A percentile compares a stretch with the other conserved stretches of the same genome.
Conservation (phyloP, 2,797 vertebrate genomes). For the Clarias pachynema region DNA sequence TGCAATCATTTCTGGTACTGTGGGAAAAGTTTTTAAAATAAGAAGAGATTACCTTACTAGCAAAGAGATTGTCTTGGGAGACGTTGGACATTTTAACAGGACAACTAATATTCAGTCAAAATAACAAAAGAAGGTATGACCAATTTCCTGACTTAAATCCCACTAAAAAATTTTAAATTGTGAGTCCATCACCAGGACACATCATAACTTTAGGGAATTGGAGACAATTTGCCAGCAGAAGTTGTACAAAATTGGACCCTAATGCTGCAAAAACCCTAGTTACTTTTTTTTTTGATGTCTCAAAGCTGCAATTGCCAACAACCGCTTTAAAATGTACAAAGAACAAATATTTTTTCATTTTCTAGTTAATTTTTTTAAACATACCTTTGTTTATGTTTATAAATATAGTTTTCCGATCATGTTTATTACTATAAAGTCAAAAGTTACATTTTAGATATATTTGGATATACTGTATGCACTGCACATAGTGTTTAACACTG, state of each 20-base stretch:
- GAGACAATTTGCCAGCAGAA: neutral
- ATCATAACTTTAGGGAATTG: neutral
- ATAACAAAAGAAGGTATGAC: neutral
- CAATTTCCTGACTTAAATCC: neutral
- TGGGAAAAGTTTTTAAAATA: neutral
- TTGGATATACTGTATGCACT: neutral
- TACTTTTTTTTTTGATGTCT: neutral
- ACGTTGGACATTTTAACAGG: neutral
- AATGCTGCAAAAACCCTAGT: neutral
- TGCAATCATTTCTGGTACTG: neutral
- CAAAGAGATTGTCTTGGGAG: neutral
- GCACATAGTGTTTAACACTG: no score
- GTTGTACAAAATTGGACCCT: neutral
- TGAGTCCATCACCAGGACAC: neutral
- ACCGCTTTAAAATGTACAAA: neutral
- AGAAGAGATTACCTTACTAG: neutral
- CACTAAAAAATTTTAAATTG: conserved; percentile 1
- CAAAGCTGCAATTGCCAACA: neutral
- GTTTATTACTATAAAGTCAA: neutral
- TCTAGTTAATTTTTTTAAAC: neutral
- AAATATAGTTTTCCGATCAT: no score
- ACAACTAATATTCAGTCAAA: neutral
- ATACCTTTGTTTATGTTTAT: neutral
- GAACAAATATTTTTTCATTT: neutral
- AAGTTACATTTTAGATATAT: neutral